phyloP scores from a whole-genome alignment of 1,140 invertebrate species.

The Akabosia matsudoensis region DNA sequence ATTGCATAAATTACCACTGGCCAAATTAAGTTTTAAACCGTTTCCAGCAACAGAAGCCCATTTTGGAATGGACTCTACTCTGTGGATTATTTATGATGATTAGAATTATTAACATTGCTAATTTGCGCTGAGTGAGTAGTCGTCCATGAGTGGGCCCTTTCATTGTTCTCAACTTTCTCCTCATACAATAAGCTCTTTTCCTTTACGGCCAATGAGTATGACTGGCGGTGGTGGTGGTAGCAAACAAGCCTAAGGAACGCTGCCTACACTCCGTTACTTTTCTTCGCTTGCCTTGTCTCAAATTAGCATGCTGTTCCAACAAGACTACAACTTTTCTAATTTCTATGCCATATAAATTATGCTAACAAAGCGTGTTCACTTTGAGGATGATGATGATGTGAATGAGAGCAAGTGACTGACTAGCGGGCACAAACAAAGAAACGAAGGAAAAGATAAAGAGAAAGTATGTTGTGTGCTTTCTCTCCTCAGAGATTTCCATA shows the following conservation, averaged over 20 bases:
- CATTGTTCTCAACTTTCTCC: no score
- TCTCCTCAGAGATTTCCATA: no score
- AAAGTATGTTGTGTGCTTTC: neutral
- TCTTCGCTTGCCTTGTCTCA: neutral
- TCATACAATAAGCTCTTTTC: no score
- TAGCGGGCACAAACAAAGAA: neutral
- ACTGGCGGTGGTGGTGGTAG: no score
- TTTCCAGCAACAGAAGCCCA: neutral
- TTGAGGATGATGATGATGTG: neutral
- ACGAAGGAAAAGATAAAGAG: neutral
- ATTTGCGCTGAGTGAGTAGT: no score
- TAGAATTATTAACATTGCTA: neutral
- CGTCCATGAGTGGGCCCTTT: no score
- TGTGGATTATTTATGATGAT: neutral
- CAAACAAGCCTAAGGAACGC: neutral
- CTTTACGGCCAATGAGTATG: neutral
- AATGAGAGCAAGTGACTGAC: neutral
- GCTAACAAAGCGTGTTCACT: constrained; percentile 14
- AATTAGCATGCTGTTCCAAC: constrained; percentile 6
- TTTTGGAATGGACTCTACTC: neutral
- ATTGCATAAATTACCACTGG: no score
- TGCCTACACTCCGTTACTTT: neutral
- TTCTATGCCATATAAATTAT: neutral
- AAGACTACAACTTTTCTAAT: constrained; percentile 19
- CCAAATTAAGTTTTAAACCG: no score